These are phyloP conservation scores for Dascillus cervinus DNA, from an alignment of 2,888 invertebrate genomes.

Conservation along the genomic window DNA sequence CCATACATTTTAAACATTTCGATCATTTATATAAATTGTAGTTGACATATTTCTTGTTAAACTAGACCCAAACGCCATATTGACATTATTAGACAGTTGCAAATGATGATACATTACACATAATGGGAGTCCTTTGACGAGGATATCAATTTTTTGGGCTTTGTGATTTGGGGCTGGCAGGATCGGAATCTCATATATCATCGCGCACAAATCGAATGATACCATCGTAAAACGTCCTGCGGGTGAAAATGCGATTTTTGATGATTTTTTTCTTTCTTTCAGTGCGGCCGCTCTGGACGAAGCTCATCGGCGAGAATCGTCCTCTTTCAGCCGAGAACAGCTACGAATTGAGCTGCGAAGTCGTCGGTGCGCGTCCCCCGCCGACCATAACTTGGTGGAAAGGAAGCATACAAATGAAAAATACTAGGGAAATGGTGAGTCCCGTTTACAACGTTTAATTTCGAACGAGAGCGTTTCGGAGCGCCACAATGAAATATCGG, in stretches of 20 bases:
- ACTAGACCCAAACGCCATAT: constrained; percentile 3
- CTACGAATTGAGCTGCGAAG: constrained; percentile 65
- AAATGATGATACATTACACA: constrained; percentile 2
- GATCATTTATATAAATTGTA: constrained; percentile 16
- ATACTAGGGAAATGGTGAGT: constrained; percentile 60
- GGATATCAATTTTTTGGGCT: too few relatives aligned
- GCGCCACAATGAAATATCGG: neutral
- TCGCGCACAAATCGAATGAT: too few relatives aligned
- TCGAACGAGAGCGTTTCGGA: neutral
- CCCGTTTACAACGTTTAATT: constrained; percentile 1
- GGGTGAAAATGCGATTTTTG: too few relatives aligned
- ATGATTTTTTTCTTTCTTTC: constrained; percentile 39
- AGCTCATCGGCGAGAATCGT: constrained; percentile 59
- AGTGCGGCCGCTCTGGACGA: constrained; percentile 68
- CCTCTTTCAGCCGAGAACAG: constrained; percentile 63
- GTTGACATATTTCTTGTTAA: constrained; percentile 16
- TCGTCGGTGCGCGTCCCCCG: constrained; percentile 66
- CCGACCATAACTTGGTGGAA: constrained; percentile 76
- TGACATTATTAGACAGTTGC: constrained; percentile 8
- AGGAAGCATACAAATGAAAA: constrained; percentile 59
- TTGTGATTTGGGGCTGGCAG: too few relatives aligned
- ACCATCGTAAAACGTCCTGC: too few relatives aligned
- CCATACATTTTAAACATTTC: constrained; percentile 10
- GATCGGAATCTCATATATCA: too few relatives aligned
- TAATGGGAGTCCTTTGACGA: constrained; percentile 3